Percentiles rank a stretch among this genome's conserved stretches.
These are phyloP conservation scores for Cremastinae sp. DNA, from an alignment of 2,888 invertebrate genomes.

Conservation along the genomic window DNA sequence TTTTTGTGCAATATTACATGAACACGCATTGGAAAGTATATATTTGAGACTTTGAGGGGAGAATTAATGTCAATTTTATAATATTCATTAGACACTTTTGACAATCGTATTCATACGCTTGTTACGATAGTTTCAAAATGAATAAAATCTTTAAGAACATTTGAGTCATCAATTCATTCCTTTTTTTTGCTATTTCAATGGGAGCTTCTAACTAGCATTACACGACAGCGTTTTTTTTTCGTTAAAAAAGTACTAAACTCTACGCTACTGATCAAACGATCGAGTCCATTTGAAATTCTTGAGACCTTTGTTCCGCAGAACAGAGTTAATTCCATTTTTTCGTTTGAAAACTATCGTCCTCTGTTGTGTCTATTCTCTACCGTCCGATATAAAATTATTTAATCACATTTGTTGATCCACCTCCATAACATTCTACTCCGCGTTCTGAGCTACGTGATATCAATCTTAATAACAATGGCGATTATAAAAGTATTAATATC, in stretches of 20 bases:
- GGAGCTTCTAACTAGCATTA: constrained; percentile 26
- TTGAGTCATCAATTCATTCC: not conserved
- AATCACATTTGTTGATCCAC: constrained; percentile 52
- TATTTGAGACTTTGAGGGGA: not conserved
- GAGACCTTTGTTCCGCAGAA: not conserved
- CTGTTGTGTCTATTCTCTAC: constrained; percentile 40
- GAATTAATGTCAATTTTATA: not conserved
- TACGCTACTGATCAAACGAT: constrained; percentile 45
- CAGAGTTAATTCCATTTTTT: constrained; percentile 29
- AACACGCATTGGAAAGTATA: too few relatives aligned
- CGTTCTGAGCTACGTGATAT: constrained; percentile 42
- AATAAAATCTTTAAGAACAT: not conserved
- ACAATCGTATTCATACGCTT: too few relatives aligned
- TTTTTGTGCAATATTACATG: too few relatives aligned
- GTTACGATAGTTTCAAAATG: constrained; percentile 8
- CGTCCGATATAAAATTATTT: constrained; percentile 52
- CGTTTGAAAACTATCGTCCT: constrained; percentile 40
- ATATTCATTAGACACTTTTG: not conserved
- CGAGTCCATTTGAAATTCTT: constrained; percentile 35
- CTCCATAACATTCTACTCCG: constrained; percentile 32
- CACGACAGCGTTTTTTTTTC: constrained; percentile 41
- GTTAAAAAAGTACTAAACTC: constrained; percentile 59
- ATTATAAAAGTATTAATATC: constrained; percentile 27
- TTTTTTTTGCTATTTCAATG: constrained; percentile 9
- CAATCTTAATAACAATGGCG: constrained; percentile 21